phyloP scores from a whole-genome alignment of 92 coral and sea anemone species.

The Plumapathes pennacea region DNA sequence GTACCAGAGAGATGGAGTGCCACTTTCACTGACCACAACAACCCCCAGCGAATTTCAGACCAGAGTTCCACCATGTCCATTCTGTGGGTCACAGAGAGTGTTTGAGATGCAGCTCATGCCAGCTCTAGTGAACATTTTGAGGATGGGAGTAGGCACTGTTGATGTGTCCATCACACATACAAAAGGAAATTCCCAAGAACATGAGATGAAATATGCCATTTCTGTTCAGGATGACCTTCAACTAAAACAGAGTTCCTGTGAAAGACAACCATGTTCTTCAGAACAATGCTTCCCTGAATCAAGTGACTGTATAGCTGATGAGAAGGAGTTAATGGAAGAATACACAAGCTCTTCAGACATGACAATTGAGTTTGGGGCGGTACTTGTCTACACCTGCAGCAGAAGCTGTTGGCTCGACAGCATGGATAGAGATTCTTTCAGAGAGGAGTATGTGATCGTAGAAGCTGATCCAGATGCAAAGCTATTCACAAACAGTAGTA shows the following conservation, averaged over 20 bases:
- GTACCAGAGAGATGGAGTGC: slow-evolving; percentile 79
- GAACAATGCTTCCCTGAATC: no score
- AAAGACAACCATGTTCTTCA: no score
- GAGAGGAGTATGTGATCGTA: slow-evolving; percentile 66
- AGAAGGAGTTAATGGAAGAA: slow-evolving; percentile 13
- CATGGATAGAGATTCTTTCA: background rate
- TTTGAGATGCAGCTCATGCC: slow-evolving; percentile 95
- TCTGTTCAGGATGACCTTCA: no score
- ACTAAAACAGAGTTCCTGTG: no score
- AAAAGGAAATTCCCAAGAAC: no score
- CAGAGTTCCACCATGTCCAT: slow-evolving; percentile 58
- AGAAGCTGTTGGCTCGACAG: slow-evolving; percentile 71
- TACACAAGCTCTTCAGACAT: slow-evolving; percentile 14
- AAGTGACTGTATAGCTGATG: no score
- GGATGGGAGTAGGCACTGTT: no score
- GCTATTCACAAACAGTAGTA: no score
- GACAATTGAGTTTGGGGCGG: slow-evolving; percentile 87
- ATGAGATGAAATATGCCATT: no score
- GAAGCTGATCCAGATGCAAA: slow-evolving; percentile 81
- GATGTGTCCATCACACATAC: no score
- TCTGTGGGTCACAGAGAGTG: slow-evolving; percentile 77
- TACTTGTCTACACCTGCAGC: slow-evolving; percentile 74
- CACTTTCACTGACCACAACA: slow-evolving; percentile 58
- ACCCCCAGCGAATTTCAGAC: slow-evolving; percentile 21
- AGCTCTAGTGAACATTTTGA: no score